Conservation (phyloP, 1,140 invertebrate genomes). For the Brachionus koreanus region DNA sequence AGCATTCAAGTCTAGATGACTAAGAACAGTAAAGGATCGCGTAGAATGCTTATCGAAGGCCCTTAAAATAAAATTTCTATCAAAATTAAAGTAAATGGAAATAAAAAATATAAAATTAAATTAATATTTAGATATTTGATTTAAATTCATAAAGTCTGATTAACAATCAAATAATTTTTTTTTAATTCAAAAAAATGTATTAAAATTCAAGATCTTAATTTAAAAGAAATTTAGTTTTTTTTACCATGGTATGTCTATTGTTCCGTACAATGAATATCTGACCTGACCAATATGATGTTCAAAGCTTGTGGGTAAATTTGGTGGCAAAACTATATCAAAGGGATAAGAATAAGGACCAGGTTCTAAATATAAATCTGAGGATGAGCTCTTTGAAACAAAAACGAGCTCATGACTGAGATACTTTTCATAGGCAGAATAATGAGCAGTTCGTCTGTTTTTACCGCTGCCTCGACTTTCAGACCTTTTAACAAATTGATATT, state of each 20-base stretch:
- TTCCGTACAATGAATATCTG: constrained; percentile 58
- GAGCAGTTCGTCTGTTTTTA: neutral
- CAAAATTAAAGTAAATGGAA: neutral
- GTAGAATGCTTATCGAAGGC: constrained; percentile 49
- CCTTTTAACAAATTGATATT: neutral
- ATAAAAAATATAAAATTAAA: too few species aligned
- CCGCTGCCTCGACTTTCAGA: constrained; percentile 2
- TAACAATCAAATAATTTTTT: too few species aligned
- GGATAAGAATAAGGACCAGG: constrained; percentile 58
- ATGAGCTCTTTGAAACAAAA: neutral
- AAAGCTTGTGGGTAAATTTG: constrained; percentile 60
- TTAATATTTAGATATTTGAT: too few species aligned
- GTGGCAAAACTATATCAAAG: constrained; percentile 59
- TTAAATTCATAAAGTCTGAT: too few species aligned
- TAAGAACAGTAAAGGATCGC: constrained; percentile 52
- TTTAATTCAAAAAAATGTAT: too few species aligned
- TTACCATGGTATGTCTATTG: constrained; percentile 55
- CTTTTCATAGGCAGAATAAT: constrained; percentile 7
- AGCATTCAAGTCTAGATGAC: constrained; percentile 52
- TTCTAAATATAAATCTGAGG: constrained; percentile 35
- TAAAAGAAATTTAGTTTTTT: neutral
- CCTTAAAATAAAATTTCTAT: neutral
- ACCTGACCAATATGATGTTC: constrained; percentile 59
- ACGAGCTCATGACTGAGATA: neutral
- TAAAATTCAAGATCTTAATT: constrained; percentile 38